phyloP scores from a whole-genome alignment of 2,888 invertebrate genomes.

The Hololepta plana region DNA sequence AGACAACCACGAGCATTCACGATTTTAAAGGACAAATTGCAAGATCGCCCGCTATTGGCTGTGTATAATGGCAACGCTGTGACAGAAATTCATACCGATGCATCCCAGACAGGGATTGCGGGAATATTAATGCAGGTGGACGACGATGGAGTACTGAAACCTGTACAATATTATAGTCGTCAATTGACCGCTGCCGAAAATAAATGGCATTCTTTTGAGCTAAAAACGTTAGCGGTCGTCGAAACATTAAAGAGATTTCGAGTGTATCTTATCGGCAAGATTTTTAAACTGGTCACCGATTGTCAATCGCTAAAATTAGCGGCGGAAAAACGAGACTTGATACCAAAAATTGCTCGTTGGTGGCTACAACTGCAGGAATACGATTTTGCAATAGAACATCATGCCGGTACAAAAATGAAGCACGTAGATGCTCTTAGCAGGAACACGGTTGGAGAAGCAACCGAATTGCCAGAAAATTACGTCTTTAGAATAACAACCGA shows the following conservation, averaged over 20 bases:
- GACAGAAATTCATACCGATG: constrained; percentile 3
- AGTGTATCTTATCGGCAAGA: constrained; percentile 17
- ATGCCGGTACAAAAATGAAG: too few species aligned
- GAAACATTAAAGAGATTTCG: constrained; percentile 17
- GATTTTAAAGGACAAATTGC: constrained; percentile 1
- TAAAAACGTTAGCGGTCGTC: constrained; percentile 21
- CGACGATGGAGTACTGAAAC: not conserved
- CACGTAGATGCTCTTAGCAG: too few species aligned
- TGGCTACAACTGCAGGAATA: too few species aligned
- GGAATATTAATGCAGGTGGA: constrained; percentile 1
- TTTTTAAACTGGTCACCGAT: constrained; percentile 18
- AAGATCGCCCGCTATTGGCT: constrained; percentile 2
- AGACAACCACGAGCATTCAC: not conserved
- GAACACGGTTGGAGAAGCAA: too few species aligned
- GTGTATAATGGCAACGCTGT: constrained; percentile 4
- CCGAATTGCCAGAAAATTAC: too few species aligned
- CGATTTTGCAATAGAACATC: too few species aligned
- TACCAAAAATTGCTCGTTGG: too few species aligned
- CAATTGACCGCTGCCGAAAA: constrained; percentile 17
- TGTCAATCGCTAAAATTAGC: constrained; percentile 14
- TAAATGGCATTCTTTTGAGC: constrained; percentile 20
- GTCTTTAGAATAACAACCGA: constrained; percentile 18
- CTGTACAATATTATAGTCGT: constrained; percentile 8
- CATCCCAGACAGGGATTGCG: not conserved
- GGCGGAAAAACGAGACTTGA: constrained; percentile 1